Percentiles rank a stretch among this genome's conserved stretches.
Conservation (phyloP, 2,888 invertebrate genomes). For the Hedya salicella region DNA sequence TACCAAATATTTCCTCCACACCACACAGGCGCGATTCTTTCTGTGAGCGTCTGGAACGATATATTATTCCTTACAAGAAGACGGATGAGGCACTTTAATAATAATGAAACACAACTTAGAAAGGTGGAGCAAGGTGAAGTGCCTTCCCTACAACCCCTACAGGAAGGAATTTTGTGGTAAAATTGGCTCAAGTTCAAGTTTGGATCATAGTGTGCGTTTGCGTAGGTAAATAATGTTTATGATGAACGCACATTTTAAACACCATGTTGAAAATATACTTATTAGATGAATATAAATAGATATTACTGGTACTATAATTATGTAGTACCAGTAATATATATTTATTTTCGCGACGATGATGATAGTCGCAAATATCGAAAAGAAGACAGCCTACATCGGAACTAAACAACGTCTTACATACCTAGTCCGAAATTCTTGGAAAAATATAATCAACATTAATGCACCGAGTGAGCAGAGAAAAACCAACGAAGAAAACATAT, state of each 20-base stretch:
- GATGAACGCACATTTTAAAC: constrained; percentile 1
- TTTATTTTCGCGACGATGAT: too few relatives aligned
- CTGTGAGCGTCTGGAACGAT: constrained; percentile 30
- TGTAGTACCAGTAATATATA: too few relatives aligned
- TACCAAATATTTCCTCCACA: constrained; percentile 10
- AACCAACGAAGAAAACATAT: too few relatives aligned
- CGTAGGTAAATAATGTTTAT: constrained; percentile 7
- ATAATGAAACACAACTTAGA: constrained; percentile 40
- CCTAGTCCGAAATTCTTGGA: too few relatives aligned
- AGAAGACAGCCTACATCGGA: too few relatives aligned
- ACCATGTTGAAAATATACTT: not conserved
- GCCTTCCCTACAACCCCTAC: too few relatives aligned
- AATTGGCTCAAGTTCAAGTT: constrained; percentile 50
- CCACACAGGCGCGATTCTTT: constrained; percentile 6
- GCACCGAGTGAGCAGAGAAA: too few relatives aligned
- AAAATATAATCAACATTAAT: too few relatives aligned
- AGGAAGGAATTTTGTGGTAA: constrained; percentile 7
- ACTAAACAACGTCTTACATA: too few relatives aligned
- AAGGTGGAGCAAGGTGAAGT: constrained; percentile 9
- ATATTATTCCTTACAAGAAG: constrained; percentile 44
- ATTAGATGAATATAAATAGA: too few relatives aligned
- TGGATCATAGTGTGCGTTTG: constrained; percentile 40
- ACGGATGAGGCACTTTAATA: constrained; percentile 46
- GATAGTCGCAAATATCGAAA: too few relatives aligned
- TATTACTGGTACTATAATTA: too few relatives aligned